phyloP scores from a whole-genome alignment of 1,140 invertebrate species.

The Tachypleus tridentatus region DNA sequence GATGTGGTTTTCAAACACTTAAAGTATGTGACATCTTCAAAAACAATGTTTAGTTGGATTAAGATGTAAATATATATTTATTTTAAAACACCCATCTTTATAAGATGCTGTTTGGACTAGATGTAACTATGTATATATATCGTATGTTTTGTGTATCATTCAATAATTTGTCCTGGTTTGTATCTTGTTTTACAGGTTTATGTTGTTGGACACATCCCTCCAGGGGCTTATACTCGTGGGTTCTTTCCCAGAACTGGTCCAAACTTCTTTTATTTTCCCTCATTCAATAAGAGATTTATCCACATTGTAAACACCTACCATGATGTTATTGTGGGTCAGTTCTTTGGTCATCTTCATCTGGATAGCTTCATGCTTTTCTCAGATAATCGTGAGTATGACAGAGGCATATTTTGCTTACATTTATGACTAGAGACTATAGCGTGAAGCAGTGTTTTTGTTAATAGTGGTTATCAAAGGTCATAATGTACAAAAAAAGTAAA shows the following conservation, averaged over 20 bases:
- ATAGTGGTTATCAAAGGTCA: too few relatives aligned
- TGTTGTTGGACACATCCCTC: slow-evolving; percentile 75
- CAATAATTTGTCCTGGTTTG: not conserved
- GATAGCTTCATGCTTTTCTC: slow-evolving; percentile 79
- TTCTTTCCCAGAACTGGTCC: slow-evolving; percentile 49
- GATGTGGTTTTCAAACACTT: too few relatives aligned
- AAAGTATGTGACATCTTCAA: too few relatives aligned
- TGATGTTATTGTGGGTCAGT: slow-evolving; percentile 72
- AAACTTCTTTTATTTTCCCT: slow-evolving; percentile 36
- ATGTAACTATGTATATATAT: not conserved
- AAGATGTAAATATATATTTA: too few relatives aligned
- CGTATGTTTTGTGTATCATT: too few relatives aligned
- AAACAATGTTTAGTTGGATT: too few relatives aligned
- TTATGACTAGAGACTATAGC: too few relatives aligned
- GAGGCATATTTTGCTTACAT: too few relatives aligned
- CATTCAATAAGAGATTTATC: slow-evolving; percentile 44
- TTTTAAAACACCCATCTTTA: too few relatives aligned
- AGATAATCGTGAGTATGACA: slow-evolving; percentile 44
- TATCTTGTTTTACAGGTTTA: slow-evolving; percentile 53
- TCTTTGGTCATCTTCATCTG: slow-evolving; percentile 82
- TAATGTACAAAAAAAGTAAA: too few relatives aligned
- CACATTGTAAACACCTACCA: slow-evolving; percentile 56
- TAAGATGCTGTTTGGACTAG: not conserved
- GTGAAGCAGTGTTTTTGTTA: too few relatives aligned
- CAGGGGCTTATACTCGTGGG: slow-evolving; percentile 65